Evolutionary conservation across 2,888 invertebrate genomes (phyloP).

Genomic region (Cheilosia soror): DNA sequence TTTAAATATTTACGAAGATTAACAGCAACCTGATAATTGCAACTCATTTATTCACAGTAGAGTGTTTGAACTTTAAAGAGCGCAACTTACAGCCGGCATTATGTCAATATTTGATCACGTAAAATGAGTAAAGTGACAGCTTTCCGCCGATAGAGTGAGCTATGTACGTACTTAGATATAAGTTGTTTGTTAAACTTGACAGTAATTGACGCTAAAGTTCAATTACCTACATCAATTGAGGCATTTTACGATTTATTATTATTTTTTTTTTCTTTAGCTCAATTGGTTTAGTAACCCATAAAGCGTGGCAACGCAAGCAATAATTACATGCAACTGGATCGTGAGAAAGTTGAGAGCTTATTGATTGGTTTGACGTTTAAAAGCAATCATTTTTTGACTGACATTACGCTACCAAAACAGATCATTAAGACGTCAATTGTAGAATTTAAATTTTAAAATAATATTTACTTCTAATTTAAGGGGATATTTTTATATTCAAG

Average conservation of each 20-base stretch:
- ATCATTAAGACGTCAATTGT: too few species aligned
- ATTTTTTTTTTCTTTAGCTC: background rate
- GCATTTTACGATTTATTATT: background rate
- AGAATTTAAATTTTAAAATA: background rate
- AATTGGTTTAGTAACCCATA: constrained; percentile 35
- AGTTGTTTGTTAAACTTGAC: background rate
- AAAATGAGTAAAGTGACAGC: constrained; percentile 21
- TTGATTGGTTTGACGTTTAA: constrained; percentile 8
- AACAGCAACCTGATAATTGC: constrained; percentile 53
- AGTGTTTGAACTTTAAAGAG: constrained; percentile 19
- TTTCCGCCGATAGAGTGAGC: constrained; percentile 2
- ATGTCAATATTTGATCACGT: constrained; percentile 37
- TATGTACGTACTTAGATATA: background rate
- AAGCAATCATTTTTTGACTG: background rate
- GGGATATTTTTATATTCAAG: background rate
- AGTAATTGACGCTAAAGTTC: constrained; percentile 40
- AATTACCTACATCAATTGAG: constrained; percentile 44
- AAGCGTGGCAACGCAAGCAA: background rate
- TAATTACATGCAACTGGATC: constrained; percentile 11
- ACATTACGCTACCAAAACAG: too few species aligned
- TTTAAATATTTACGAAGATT: constrained; percentile 44
- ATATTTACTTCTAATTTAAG: background rate
- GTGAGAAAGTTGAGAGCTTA: constrained; percentile 16
- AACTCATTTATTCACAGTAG: constrained; percentile 20
- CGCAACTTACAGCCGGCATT: constrained; percentile 13